These are phyloP conservation scores for Chaetops frenatus DNA, from an alignment of 2,113 vertebrate species.

Conservation along the genomic window DNA sequence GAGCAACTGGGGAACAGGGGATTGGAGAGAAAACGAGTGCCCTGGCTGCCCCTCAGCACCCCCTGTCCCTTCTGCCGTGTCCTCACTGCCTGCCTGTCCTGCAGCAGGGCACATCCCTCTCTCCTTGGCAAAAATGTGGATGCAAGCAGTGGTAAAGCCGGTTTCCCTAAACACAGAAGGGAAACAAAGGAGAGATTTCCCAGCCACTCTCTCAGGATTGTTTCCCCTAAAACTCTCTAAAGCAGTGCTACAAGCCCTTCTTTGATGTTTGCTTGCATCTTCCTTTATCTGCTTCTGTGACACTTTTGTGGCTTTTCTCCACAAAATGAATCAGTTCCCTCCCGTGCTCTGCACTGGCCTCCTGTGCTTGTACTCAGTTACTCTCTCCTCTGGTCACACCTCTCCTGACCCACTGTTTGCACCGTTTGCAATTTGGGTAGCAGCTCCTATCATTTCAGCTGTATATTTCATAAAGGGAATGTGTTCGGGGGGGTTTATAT, in stretches of 20 bases:
- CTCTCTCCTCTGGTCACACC: neutral
- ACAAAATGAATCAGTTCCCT: neutral
- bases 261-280: conserved; percentile 20
- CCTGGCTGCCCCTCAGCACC: neutral
- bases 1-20: neutral
- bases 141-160: neutral
- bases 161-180: neutral
- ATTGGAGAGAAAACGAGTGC: neutral
- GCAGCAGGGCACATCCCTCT: neutral
- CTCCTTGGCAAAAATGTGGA: neutral
- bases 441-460: neutral
- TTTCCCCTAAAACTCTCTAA: neutral
- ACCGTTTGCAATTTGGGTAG: neutral
- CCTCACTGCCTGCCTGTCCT: neutral
- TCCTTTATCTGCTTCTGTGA: neutral
- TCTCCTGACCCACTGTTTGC: neutral
- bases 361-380: neutral
- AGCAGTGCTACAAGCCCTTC: neutral
- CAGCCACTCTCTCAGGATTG: neutral
- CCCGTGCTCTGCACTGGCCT: neutral
- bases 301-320: neutral
- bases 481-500: neutral
- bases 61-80: accelerated
- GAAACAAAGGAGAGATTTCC: conserved; percentile 14
- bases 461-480: neutral